Conservation (phyloP, 2,888 invertebrate genomes). For the Argyresthia goedartella region DNA sequence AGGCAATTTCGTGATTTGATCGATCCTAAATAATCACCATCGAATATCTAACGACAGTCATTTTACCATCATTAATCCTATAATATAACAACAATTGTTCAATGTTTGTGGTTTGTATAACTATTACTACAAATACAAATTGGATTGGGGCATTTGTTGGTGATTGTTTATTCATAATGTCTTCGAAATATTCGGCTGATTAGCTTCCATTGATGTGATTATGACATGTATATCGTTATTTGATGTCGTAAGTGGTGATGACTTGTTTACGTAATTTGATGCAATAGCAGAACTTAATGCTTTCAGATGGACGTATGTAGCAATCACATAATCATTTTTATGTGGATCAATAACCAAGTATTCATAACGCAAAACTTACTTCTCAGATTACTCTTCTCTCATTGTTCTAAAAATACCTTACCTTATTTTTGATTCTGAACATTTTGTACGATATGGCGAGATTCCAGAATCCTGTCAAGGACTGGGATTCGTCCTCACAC, state of each 20-base stretch:
- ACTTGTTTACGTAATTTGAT: not conserved
- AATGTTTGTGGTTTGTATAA: slow-evolving; percentile 21
- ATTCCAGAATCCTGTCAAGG: no score
- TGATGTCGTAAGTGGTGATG: slow-evolving; percentile 2
- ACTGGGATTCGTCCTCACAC: no score
- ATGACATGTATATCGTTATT: not conserved
- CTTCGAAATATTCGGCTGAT: not conserved
- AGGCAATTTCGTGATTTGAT: slow-evolving; percentile 17
- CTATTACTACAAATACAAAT: not conserved
- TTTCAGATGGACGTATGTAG: no score
- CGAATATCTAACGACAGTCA: slow-evolving; percentile 30
- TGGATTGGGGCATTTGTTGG: slow-evolving; percentile 16
- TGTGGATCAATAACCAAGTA: no score
- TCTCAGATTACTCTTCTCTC: no score
- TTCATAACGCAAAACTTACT: no score
- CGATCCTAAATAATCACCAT: slow-evolving; percentile 6
- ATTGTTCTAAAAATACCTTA: no score
- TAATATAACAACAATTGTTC: slow-evolving; percentile 20
- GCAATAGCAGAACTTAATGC: no score
- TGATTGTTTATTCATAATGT: slow-evolving; percentile 7
- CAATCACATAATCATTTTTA: no score
- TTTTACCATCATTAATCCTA: slow-evolving; percentile 46
- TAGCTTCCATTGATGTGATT: slow-evolving; percentile 2
- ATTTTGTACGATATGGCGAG: no score
- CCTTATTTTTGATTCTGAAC: no score